Percentiles rank a stretch among this genome's conserved stretches.
Evolutionary conservation across 2,113 vertebrate genomes (phyloP).

Genomic region (Pagrus major): DNA sequence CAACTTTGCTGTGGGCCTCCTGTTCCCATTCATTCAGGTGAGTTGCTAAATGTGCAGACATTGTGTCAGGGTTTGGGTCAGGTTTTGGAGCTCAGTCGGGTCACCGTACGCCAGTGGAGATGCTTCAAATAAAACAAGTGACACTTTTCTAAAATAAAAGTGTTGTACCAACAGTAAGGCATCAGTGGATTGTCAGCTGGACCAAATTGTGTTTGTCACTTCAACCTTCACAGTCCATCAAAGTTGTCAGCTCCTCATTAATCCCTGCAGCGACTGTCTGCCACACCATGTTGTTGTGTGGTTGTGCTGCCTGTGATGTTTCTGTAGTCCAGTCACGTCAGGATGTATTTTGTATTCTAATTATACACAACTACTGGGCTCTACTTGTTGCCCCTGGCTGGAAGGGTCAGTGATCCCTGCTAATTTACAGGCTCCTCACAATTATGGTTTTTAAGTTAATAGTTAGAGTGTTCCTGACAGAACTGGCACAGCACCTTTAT

Average conservation of each 20-base stretch:
- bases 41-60: conserved; percentile 19
- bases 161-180: neutral
- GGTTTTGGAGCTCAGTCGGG: neutral
- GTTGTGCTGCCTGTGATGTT: neutral
- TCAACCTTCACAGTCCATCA: neutral
- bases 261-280: neutral
- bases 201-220: neutral
- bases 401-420: neutral
- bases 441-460: neutral
- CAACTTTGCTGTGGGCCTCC: conserved; percentile 91
- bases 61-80: neutral
- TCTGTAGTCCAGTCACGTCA: neutral
- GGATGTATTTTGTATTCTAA: neutral
- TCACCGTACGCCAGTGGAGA: neutral
- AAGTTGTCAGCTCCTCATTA: conserved; percentile 14
- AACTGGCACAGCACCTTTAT: neutral
- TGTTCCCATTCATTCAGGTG: conserved; percentile 97
- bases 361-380: neutral
- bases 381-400: neutral
- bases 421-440: conserved; percentile 1
- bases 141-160: neutral
- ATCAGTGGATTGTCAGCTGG: neutral
- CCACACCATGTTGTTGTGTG: neutral
- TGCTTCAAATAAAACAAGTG: neutral
- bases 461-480: neutral